Conservation (phyloP, 1,140 invertebrate genomes). For the Zaprionus davidi region DNA sequence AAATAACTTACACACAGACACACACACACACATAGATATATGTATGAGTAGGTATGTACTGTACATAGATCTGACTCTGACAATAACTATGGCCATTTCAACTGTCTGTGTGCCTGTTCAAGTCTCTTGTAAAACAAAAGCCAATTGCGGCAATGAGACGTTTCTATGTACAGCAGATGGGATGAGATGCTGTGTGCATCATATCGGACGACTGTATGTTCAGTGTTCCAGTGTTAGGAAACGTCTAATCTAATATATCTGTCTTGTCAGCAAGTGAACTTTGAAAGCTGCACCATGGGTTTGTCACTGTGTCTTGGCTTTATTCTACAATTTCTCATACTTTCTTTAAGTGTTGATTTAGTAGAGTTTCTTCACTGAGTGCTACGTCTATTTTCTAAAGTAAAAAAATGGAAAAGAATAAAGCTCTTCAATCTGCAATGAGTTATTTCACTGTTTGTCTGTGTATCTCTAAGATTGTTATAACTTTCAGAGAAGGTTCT, state of each 20-base stretch:
- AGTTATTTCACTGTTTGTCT: too few species aligned
- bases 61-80: conserved; percentile 18
- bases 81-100: conserved; percentile 17
- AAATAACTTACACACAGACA: conserved; percentile 51
- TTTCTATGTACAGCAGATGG: conserved; percentile 7
- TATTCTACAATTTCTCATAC: neutral
- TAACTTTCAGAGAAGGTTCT: neutral
- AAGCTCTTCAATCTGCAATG: too few species aligned
- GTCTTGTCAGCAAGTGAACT: neutral
- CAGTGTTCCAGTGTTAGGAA: neutral
- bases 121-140: conserved; percentile 46
- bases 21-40: neutral
- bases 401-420: neutral
- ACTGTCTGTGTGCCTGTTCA: conserved; percentile 19
- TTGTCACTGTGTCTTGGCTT: neutral
- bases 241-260: conserved; percentile 1
- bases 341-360: neutral
- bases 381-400: neutral
- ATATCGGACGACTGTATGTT: neutral
- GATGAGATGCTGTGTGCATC: neutral
- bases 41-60: neutral
- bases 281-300: neutral
- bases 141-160: conserved; percentile 58
- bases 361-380: neutral
- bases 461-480: too few species aligned